Evolutionary conservation across 2,888 invertebrate genomes (phyloP).

Genomic region (Leuctra nigra): DNA sequence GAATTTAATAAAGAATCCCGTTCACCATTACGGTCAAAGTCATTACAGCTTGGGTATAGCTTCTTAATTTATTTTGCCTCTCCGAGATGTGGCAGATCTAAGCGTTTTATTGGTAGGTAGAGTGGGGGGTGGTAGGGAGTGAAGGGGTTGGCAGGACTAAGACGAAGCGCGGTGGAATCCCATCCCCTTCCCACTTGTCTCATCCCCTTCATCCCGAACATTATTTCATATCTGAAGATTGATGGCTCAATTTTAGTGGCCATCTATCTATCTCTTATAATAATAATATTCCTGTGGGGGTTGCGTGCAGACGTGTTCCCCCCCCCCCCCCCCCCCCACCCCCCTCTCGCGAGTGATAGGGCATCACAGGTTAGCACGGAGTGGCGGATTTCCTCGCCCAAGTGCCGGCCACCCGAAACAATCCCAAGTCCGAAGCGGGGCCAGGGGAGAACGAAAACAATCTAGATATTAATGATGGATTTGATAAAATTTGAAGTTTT

Average conservation of each 20-base stretch:
- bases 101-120: background rate
- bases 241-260: conserved; percentile 19
- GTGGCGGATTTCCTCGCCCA: no score
- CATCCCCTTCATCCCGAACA: conserved; percentile 17
- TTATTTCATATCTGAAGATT: conserved; percentile 24
- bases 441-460: no score
- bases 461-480: no score
- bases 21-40: background rate
- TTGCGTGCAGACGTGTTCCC: no score
- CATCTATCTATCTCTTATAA: conserved; percentile 4
- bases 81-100: background rate
- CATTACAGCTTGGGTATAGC: no score
- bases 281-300: conserved; percentile 6
- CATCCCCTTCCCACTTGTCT: background rate
- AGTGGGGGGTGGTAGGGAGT: background rate
- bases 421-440: no score
- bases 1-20: conserved; percentile 21
- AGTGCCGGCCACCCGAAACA: no score
- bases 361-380: no score
- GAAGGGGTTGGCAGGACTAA: background rate
- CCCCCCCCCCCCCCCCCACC: no score
- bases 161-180: background rate
- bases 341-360: no score
- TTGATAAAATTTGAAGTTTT: no score
- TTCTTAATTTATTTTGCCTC: conserved; percentile 18